Evolutionary conservation across 2,113 vertebrate genomes (phyloP), one percentile per base, ranked within the genome.

Genomic region (Chascanopsetta lugubris): DNA sequence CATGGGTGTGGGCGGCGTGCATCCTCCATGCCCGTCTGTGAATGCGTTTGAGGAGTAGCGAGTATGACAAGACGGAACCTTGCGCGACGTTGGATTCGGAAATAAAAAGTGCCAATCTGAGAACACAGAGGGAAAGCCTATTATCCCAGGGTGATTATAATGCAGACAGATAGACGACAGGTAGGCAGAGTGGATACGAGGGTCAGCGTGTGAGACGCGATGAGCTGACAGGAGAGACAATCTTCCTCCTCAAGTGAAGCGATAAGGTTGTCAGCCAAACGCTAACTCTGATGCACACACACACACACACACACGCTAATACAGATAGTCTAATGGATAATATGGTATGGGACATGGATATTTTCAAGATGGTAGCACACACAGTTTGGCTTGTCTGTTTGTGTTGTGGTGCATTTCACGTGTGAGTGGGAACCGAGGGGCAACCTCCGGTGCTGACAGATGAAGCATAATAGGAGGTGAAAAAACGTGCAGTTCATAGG

Each of bases 111-210:
- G 76, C 63, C 85, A 86, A 78, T 88, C 88, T 71, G 72, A 3
- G 51, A 78, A 71, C 38, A 54, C 61, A 15, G 75, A 79, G 65
- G 78, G 56, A 84, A n/a, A 75, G 80, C 70, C 72, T 85, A 90
- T 89, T 91, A 88, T 91, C 87, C 84, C 1, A 4, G 38, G 36
- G 64, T 87, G 89, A 91, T 90, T 88, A 86, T 81, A 85, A 89
- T 78, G 77, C 84, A 86, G 89, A 90, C 88, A 89, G 86, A 78
- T 85, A 88, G 88, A 89, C 64, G 85, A 84, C 89, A 90, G 86
- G 85, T 83, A 88, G 80, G 82, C 85, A 82, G 80, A 76, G 80
- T 75, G 85, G 83, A 87, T 86, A 86, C 89, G 86, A 89, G 75
- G 43, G 85, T 79, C 74, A 66, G 83, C 73, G 78, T 60, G 81